Base-by-base conservation (phyloP, 2,888 invertebrate genomes). In the Philhelius pedissequus region DNA sequence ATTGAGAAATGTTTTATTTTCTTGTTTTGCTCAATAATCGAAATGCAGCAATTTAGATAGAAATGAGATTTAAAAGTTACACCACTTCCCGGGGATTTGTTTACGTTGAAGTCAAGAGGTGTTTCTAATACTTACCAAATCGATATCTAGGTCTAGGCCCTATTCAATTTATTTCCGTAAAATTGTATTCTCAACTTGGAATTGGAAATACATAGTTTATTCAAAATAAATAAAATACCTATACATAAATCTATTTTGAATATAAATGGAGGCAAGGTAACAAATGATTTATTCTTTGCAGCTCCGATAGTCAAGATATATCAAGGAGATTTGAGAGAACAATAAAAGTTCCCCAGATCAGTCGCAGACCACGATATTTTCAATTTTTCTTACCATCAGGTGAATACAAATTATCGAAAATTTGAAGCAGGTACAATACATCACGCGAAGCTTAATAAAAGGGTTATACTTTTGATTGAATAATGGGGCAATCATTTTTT, bases 61-160 rank as follows among this genome's bases (percentile, higher is more conserved):
- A 48, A 77, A 43, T 3, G 18, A 62, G 43, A 68, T 73, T 25
- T 20, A 22, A 58, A 22, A 9, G 5, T 50, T 52, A 35, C 68
- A 30, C 58, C 35, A 38, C 69, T 32, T 30, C 25, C 18, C 9
- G 15, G 20, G 27, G n/a, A 18, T 62, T 64, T 81, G 76, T 81
- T 81, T 82, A 82, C 66, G 40, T 15, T 74, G 32, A 48, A 32
- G 71, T 68, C 81, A 71, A 60, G 66, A 68, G 66, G 71, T 54
- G 27, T 50, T 69, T 18, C 22, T 35, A 25, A 30, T 38, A 48
- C 38, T 35, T 18, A 8, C 13, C 7, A 38, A 35, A 75, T 64
- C n/a, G n/a, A n/a, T n/a, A n/a, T n/a, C 58, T 76, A 43, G 81
- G 77, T 82, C 81, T 82, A 77, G 81, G 81, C 66, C 66, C 13